A percentile compares a stretch with the other conserved stretches of the same genome.
phyloP scores from a whole-genome alignment of 1,140 invertebrate genomes.

The Rhopalosiphum maidis region DNA sequence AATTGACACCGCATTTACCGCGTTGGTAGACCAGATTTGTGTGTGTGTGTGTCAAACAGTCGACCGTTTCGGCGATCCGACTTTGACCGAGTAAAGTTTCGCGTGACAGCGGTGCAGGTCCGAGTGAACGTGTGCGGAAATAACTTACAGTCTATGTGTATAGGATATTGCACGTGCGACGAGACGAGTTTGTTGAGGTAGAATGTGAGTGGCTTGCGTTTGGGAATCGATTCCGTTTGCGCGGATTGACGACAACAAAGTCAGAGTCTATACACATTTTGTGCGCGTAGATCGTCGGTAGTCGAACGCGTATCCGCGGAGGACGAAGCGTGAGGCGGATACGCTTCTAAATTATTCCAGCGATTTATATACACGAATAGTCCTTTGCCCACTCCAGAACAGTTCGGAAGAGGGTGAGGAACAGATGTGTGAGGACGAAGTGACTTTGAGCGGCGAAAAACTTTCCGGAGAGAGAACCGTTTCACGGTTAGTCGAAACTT shows the following conservation, averaged over 20 bases:
- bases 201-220: background rate
- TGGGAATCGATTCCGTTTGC: background rate
- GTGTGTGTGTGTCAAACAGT: background rate
- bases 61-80: background rate
- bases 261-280: background rate
- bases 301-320: background rate
- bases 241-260: background rate
- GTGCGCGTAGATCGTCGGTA: background rate
- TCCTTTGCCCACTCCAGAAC: background rate
- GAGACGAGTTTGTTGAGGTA: background rate
- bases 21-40: background rate
- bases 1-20: background rate
- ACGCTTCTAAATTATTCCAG: background rate
- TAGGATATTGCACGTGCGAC: background rate
- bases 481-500: slow-evolving; percentile 33
- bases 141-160: background rate
- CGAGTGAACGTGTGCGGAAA: background rate
- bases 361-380: background rate
- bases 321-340: no score
- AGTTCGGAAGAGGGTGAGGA: no score
- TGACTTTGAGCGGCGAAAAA: background rate
- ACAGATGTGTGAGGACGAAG: background rate
- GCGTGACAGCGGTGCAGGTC: background rate
- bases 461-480: background rate
- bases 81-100: background rate